A percentile compares a stretch with the other conserved stretches of the same genome.
These are phyloP conservation scores for Sesamia inferens DNA, from an alignment of 2,888 invertebrate species.

Conservation along the genomic window DNA sequence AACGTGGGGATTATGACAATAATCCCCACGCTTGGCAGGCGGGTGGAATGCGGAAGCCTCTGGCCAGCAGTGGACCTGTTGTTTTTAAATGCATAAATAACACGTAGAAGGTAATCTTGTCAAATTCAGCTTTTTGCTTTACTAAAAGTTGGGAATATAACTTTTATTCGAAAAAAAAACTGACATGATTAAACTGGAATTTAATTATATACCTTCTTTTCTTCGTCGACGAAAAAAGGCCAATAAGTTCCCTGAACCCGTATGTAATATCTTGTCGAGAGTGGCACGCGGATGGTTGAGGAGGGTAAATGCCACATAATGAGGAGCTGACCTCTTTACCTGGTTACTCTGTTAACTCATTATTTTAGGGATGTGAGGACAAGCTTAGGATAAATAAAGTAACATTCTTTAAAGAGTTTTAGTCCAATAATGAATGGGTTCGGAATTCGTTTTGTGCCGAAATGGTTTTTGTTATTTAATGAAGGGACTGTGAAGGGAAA, in stretches of 20 bases:
- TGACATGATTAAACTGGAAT: background rate
- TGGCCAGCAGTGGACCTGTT: no score
- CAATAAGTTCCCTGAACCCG: conserved; percentile 4
- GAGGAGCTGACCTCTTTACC: conserved; percentile 49
- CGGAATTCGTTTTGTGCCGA: conserved; percentile 39
- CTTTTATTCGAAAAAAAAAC: background rate
- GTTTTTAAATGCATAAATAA: background rate
- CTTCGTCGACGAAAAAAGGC: background rate
- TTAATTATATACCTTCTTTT: conserved; percentile 8
- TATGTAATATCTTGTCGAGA: conserved; percentile 34
- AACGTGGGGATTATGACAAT: no score
- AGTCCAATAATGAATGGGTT: conserved; percentile 37
- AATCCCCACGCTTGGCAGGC: no score
- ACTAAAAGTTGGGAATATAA: no score
- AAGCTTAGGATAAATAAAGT: conserved; percentile 34
- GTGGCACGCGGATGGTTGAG: conserved; percentile 8
- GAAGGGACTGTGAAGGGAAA: conserved; percentile 10
- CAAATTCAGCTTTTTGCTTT: conserved; percentile 1
- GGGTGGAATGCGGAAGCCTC: no score
- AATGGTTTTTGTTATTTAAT: conserved; percentile 38
- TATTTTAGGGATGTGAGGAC: conserved; percentile 35
- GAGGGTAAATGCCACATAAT: conserved; percentile 34
- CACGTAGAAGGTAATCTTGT: background rate
- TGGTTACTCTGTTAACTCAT: conserved; percentile 52
- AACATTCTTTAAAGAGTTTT: conserved; percentile 33